These are phyloP conservation scores for Cricetomys ansorgei DNA, from an alignment of 2,113 vertebrate species.

Conservation along the genomic window DNA sequence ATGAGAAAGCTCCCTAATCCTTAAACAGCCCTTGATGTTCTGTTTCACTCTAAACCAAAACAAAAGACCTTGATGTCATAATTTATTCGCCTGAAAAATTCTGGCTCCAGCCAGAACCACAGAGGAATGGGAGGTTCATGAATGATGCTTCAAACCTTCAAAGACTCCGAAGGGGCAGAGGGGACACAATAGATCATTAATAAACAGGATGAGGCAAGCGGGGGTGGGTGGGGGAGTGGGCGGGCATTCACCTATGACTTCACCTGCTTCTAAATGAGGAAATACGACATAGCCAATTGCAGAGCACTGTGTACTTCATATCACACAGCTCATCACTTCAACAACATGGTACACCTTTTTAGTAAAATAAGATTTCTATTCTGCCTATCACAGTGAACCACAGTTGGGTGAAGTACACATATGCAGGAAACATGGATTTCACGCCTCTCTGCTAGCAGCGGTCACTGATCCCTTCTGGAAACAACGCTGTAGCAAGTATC, in stretches of 20 bases:
- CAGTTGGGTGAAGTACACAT: background rate
- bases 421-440: background rate
- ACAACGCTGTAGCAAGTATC: background rate
- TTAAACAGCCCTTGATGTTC: no score
- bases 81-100: conserved; percentile 56
- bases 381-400: background rate
- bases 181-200: background rate
- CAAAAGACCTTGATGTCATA: conserved; percentile 43
- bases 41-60: conserved; percentile 67
- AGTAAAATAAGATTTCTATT: background rate
- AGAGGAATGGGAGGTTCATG: conserved; percentile 6
- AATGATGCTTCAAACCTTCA: conserved; percentile 40
- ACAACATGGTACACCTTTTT: background rate
- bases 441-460: background rate
- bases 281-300: background rate
- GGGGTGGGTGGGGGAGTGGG: conserved; percentile 27
- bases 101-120: background rate
- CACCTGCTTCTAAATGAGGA: conserved; percentile 30
- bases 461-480: background rate
- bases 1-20: background rate
- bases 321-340: conserved; percentile 9
- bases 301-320: background rate
- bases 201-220: conserved; percentile 28
- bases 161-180: conserved; percentile 35
- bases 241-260: conserved; percentile 54